Base-by-base conservation (phyloP, 2,113 vertebrate genomes). In the Chaetodon trifascialis region DNA sequence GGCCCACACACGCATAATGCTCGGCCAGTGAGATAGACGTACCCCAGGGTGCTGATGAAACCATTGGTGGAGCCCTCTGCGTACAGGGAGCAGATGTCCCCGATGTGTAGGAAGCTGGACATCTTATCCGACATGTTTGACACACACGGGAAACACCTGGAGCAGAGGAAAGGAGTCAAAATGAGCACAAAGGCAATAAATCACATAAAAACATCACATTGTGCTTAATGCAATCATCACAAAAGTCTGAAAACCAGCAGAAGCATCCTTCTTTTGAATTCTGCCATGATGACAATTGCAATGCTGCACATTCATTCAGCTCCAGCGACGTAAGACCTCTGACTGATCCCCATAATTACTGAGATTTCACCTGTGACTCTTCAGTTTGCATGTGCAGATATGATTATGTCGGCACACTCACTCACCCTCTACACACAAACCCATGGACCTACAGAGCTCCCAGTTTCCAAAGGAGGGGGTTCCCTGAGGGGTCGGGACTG, bases 11-110 rank as follows among this genome's bases (percentile, higher is more conserved):
- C 49, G 25, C 52, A 73, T 7, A 69, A 36, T 76, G 44, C 38
- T 67, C 12, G 44, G 64, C 14, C 34, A 58, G 25, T 71, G 7
- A 69, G 55, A 56, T 72, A 73, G 64, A 92, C 97, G 93, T 94
- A 99, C 98, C 98, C 98, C 90, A 99, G 74, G 40, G 98, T 99
- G 94, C 97, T 99, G 96, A 99, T 99, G 95, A 99, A 99, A 44
- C 98, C 98, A 34, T 96, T 98, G 94, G 99, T 98, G 11, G 98
- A 97, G 59, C 98, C 98, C 91, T 99, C 98, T 52, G 98, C 98
- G 69, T 98, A 99, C 60, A 99, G 94, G 94, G 98, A 99, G 84
- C 99, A 98, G 88, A 99, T 98, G 94, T 99, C 98, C 93, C 98
- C 98, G 63, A 98, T 96, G 93, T 99, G 98, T 47, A 99, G 94